These are phyloP conservation scores for Ptilorrhoa leucosticta DNA, from an alignment of 2,113 vertebrate species.

Conservation along the genomic window DNA sequence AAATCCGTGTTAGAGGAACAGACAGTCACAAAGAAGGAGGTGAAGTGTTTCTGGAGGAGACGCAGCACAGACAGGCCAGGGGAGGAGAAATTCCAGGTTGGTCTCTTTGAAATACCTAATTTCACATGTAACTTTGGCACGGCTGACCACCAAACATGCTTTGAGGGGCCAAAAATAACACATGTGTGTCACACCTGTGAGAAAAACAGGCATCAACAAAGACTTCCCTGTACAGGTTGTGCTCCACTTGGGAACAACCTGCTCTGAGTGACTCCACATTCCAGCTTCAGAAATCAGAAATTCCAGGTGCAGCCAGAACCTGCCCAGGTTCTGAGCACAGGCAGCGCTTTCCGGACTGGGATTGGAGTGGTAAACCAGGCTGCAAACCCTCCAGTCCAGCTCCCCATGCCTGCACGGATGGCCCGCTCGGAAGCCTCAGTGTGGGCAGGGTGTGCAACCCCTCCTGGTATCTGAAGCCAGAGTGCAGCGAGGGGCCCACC, in stretches of 20 bases:
- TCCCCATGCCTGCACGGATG: accelerated
- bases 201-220: background rate
- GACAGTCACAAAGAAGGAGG: background rate
- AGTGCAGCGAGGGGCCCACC: background rate
- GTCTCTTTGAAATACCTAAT: background rate
- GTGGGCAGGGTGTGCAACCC: background rate
- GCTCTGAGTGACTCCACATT: background rate
- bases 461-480: background rate
- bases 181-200: background rate
- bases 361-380: background rate
- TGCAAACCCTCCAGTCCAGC: background rate
- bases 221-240: background rate
- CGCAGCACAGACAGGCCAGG: background rate
- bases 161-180: background rate
- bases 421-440: accelerated
- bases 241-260: background rate
- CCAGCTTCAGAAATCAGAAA: background rate
- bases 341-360: background rate
- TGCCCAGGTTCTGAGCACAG: accelerated
- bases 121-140: background rate
- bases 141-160: background rate
- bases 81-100: background rate
- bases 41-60: background rate
- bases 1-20: background rate
- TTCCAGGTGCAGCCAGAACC: background rate